A percentile compares a stretch with the other conserved stretches of the same genome.
phyloP scores from a whole-genome alignment of 1,140 invertebrate species.

The Drosophila ercepeae region DNA sequence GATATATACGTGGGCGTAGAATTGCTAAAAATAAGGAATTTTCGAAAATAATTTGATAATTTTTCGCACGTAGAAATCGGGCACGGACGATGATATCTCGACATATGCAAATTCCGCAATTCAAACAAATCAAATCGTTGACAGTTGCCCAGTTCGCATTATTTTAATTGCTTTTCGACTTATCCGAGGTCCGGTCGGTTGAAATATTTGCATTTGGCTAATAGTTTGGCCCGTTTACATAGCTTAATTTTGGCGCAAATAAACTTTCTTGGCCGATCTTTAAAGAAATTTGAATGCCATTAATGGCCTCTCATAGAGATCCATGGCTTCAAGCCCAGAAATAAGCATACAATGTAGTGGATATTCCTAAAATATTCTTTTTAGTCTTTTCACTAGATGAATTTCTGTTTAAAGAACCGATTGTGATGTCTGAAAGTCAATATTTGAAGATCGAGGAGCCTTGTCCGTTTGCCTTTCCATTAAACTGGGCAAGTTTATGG shows the following conservation, averaged over 20 bases:
- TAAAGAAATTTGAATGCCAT: slow-evolving; percentile 28
- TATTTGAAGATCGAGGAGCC: slow-evolving; percentile 52
- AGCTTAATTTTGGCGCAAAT: slow-evolving; percentile 68
- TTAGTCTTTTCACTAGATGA: slow-evolving; percentile 37
- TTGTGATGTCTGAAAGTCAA: slow-evolving; percentile 58
- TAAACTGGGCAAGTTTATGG: slow-evolving; percentile 67
- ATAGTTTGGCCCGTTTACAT: slow-evolving; percentile 58
- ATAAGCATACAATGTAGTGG: neutral
- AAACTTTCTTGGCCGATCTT: slow-evolving; percentile 37
- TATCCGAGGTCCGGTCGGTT: slow-evolving; percentile 7
- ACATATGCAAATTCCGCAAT: slow-evolving; percentile 67
- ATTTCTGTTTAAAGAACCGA: slow-evolving; percentile 59
- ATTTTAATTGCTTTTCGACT: slow-evolving; percentile 57
- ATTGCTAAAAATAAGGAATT: slow-evolving; percentile 58
- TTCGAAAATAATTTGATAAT: slow-evolving; percentile 66
- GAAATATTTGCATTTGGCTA: slow-evolving; percentile 24
- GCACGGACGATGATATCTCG: slow-evolving; percentile 49
- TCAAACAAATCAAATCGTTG: slow-evolving; percentile 72
- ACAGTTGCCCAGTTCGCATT: slow-evolving; percentile 27
- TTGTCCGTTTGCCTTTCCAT: slow-evolving; percentile 46
- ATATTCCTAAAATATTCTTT: neutral
- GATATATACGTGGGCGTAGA: neutral
- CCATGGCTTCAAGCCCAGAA: slow-evolving; percentile 26
- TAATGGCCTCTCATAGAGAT: slow-evolving; percentile 53
- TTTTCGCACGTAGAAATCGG: slow-evolving; percentile 62